A percentile compares a stretch with the other conserved stretches of the same genome.
phyloP scores from a whole-genome alignment of 2,113 vertebrate species.

The Campylomormyrus tamandua region DNA sequence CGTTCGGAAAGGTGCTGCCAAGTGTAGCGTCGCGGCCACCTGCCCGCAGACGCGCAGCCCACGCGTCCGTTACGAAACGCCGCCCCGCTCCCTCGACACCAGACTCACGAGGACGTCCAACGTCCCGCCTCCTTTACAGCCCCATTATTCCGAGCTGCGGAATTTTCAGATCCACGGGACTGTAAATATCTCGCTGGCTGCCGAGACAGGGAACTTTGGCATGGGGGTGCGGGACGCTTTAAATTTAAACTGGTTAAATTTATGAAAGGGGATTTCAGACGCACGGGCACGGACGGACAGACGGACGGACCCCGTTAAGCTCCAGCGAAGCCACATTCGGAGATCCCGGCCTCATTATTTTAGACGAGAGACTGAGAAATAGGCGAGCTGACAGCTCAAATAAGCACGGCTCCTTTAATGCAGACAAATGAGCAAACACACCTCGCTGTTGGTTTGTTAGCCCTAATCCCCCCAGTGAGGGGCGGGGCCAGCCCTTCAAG shows the following conservation, averaged over 20 bases:
- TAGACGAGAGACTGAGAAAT: slow-evolving; percentile 26
- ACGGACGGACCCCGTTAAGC: not conserved
- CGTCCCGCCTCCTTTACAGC: not conserved
- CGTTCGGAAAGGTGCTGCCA: not conserved
- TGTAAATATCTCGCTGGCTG: not conserved
- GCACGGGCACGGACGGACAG: not conserved
- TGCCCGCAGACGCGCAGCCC: not conserved
- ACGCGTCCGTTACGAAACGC: not conserved
- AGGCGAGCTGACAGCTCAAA: slow-evolving; percentile 31
- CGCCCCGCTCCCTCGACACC: not conserved
- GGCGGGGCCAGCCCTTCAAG: not conserved
- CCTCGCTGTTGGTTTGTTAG: slow-evolving; percentile 1
- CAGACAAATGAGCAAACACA: slow-evolving; percentile 14
- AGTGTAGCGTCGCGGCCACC: not conserved
- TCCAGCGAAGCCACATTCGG: not conserved
- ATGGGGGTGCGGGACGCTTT: not conserved
- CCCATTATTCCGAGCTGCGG: not conserved
- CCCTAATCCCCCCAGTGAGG: not conserved
- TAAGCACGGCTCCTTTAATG: slow-evolving; percentile 18
- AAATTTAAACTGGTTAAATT: slow-evolving; percentile 15
- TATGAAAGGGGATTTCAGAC: not conserved
- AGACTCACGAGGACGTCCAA: not conserved
- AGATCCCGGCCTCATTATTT: slow-evolving; percentile 17
- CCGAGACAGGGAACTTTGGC: not conserved
- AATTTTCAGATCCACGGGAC: not conserved